Evolutionary conservation across 2,888 invertebrate genomes (phyloP).

Genomic region (Folsomia candida): DNA sequence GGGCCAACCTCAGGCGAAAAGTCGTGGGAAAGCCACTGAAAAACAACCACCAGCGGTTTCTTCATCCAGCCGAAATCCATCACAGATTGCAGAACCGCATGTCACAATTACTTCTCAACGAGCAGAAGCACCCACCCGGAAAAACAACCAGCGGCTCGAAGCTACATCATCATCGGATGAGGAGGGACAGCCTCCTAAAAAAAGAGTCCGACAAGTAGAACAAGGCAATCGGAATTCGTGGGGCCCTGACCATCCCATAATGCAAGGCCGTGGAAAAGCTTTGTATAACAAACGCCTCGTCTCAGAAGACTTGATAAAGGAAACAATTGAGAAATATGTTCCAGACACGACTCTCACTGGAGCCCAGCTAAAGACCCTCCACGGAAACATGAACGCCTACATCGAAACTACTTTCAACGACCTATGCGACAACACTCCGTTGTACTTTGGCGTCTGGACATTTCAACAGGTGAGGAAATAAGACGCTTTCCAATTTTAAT

Average conservation of each 20-base stretch:
- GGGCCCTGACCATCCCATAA: background rate
- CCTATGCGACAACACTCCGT: background rate
- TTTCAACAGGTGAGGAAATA: background rate
- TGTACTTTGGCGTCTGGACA: background rate
- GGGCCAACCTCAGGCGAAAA: no score
- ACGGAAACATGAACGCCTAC: background rate
- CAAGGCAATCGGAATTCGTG: background rate
- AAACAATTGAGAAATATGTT: background rate
- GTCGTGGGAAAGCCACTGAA: no score
- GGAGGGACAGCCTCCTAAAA: no score
- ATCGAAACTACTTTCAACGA: background rate
- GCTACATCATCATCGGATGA: no score
- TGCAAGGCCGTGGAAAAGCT: background rate
- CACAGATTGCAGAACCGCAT: background rate
- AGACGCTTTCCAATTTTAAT: background rate
- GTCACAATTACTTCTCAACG: background rate
- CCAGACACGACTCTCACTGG: background rate
- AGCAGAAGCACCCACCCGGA: no score
- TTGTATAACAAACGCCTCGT: background rate
- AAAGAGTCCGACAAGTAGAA: background rate
- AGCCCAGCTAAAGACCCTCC: background rate
- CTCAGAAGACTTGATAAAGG: background rate
- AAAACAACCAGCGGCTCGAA: no score
- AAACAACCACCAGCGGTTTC: no score
- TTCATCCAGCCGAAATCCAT: no score